A percentile compares a stretch with the other conserved stretches of the same genome.
phyloP scores from a whole-genome alignment of 2,888 invertebrate genomes.

The Agapostemon virescens region DNA sequence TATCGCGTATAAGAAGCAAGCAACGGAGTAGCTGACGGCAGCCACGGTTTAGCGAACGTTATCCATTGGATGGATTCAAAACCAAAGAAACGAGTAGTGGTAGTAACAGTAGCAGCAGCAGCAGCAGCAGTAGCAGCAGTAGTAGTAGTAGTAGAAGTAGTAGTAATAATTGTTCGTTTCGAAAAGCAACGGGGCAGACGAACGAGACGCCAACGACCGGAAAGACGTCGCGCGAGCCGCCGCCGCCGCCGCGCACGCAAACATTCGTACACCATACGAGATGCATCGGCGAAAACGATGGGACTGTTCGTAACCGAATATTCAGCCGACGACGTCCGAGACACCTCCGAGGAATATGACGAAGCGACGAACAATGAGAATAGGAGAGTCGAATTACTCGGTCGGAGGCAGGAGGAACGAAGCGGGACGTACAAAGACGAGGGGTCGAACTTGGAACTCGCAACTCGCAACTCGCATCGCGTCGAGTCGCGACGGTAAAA shows the following conservation, averaged over 20 bases:
- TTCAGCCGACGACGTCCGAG: slow-evolving; percentile 11
- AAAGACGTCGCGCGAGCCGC: no score
- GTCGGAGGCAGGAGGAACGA: not conserved
- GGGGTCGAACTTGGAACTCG: not conserved
- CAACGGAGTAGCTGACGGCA: slow-evolving; percentile 63
- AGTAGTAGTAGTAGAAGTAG: no score
- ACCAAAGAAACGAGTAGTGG: not conserved
- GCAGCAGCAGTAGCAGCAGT: no score
- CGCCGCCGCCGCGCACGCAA: no score
- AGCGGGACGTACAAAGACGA: not conserved
- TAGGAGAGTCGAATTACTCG: slow-evolving; percentile 39
- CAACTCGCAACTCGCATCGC: no score
- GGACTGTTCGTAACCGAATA: slow-evolving; percentile 37
- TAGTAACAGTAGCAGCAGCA: no score
- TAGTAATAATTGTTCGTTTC: not conserved
- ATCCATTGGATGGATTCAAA: slow-evolving; percentile 1
- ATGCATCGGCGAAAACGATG: slow-evolving; percentile 13
- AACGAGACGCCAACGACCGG: no score
- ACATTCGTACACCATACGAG: no score
- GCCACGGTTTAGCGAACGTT: slow-evolving; percentile 31
- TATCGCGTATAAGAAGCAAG: slow-evolving; percentile 63
- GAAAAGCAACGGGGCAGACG: not conserved
- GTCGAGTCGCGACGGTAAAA: not conserved
- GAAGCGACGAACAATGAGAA: slow-evolving; percentile 45
- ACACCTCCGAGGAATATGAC: slow-evolving; percentile 23